phyloP scores from a whole-genome alignment of 2,113 vertebrate genomes.

The Sturnira hondurensis region DNA sequence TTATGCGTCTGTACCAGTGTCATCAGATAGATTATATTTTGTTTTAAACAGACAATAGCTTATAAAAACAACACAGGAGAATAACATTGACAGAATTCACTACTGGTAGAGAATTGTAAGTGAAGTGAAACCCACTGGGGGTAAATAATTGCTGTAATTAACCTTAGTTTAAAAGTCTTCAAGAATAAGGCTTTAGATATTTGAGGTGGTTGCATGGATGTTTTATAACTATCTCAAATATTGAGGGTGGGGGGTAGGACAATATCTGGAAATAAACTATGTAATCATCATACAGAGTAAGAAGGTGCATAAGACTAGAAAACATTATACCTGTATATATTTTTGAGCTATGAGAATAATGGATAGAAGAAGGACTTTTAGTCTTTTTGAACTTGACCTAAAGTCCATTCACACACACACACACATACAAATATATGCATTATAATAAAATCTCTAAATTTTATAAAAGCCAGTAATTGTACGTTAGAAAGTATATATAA shows the following conservation, averaged over 20 bases:
- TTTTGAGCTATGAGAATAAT: slow-evolving; percentile 16
- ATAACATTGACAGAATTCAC: not conserved
- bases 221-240: not conserved
- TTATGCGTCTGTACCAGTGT: not conserved
- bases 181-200: not conserved
- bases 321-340: not conserved
- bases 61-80: not conserved
- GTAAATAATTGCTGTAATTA: not conserved
- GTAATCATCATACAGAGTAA: not conserved
- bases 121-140: not conserved
- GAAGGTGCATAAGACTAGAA: not conserved
- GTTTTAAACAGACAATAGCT: not conserved
- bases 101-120: not conserved
- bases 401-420: not conserved
- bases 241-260: not conserved
- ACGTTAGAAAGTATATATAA: not conserved
- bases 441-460: not conserved
- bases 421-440: not conserved
- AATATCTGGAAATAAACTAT: not conserved
- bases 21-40: not conserved
- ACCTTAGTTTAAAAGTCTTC: not conserved
- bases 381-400: not conserved
- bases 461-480: not conserved
- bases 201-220: not conserved
- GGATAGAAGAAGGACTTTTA: not conserved